phyloP scores from a whole-genome alignment of 2,113 vertebrate species.

The Tachysurus vachellii region DNA sequence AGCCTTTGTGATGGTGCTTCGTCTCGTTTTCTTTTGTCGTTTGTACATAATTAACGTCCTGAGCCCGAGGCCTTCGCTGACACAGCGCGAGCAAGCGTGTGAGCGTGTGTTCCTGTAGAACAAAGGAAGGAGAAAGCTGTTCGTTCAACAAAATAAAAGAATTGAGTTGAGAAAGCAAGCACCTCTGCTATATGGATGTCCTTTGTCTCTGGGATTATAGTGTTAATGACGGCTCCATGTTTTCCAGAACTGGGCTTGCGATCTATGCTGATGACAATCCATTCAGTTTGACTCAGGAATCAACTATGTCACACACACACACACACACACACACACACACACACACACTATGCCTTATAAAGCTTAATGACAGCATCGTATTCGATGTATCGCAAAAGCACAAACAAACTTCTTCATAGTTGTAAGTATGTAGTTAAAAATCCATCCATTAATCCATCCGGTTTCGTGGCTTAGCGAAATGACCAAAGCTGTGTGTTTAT shows the following conservation, averaged over 20 bases:
- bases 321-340: neutral
- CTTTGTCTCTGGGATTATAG: neutral
- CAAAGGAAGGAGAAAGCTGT: neutral
- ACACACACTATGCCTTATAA: constrained; percentile 22
- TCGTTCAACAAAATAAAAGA: neutral
- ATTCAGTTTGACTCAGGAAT: constrained; percentile 38
- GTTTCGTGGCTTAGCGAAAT: neutral
- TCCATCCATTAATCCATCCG: constrained; percentile 1
- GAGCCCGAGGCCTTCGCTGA: constrained; percentile 54
- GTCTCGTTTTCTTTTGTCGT: constrained; percentile 62
- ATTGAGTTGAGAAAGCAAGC: neutral
- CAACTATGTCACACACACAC: neutral
- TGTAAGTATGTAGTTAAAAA: neutral
- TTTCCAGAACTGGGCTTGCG: neutral
- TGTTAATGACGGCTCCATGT: neutral
- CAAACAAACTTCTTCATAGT: neutral
- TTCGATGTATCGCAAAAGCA: constrained; percentile 5
- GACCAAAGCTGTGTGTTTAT: constrained; percentile 13
- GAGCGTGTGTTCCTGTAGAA: constrained; percentile 2
- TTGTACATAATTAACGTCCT: constrained; percentile 65
- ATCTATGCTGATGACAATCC: constrained; percentile 19
- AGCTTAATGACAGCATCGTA: neutral
- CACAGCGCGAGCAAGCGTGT: constrained; percentile 43
- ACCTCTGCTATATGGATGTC: neutral
- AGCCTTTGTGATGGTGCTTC: constrained; percentile 59